Evolutionary conservation across 2,888 invertebrate genomes (phyloP), one percentile per base, ranked within the genome.

Genomic region (Drosophila setosimentum): DNA sequence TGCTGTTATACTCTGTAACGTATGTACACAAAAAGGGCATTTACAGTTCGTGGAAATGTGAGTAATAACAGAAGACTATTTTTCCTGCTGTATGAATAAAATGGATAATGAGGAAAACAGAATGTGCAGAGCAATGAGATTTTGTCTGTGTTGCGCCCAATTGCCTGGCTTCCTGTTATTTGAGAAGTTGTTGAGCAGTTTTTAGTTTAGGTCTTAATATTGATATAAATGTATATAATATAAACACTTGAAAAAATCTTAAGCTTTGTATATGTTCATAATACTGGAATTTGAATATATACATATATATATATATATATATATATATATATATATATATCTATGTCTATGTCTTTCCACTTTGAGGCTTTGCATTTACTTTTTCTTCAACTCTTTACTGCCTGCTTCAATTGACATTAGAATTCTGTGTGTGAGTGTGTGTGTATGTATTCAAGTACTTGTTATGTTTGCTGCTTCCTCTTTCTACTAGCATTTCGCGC

Each of bases 1-100:
- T 45, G 45, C 45, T 76, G 73, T 55, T 68, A 21, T 76, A 73
- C 76, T 68, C 76, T 73, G 74, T 68, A 78, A 65, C 29, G 40
- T 18, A 16, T 32, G 2, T 37, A 59, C 27, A 64, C 45, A 45
- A 45, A 60, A 21, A 11, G 58, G 42, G 78, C 35, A 57, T 73
- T 57, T 48, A 42, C 27, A 33, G 40, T 50, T 49, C 24, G 35
- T 53, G 18, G 51, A 58, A 68, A 68, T 68, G 27, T 66, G 53
- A 67, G 67, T 18, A 37, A 40, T 27, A 49, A 55, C 29, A 18
- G 40, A 65, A 66, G 63, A 49, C 10, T 37, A n/a, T 24, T 54
- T 59, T 35, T 54, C 35, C 24, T 51, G 5, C 33, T 45, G 11
- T 24, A 13, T 18, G 21, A 42, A 60, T 35, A 54, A 54, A 35